Evolutionary conservation across 2,113 vertebrate genomes (phyloP).

Genomic region (Motacilla alba): DNA sequence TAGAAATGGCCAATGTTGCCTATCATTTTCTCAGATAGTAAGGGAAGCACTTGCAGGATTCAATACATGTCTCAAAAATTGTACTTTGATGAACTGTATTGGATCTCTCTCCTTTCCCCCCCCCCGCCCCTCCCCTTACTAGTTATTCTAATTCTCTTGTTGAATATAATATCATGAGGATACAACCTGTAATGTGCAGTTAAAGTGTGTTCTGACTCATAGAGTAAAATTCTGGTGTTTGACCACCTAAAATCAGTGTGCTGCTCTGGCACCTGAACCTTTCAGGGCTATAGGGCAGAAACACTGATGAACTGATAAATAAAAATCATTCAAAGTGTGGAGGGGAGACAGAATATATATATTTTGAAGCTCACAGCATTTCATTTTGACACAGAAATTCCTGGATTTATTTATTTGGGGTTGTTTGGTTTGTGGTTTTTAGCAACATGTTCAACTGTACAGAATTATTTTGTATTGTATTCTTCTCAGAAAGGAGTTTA

Average conservation of each 20-base stretch:
- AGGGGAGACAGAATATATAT: not conserved
- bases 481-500: not conserved
- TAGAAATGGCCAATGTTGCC: not conserved
- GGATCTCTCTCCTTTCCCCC: accelerated
- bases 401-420: not conserved
- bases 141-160: not conserved
- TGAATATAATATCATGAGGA: not conserved
- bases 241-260: not conserved
- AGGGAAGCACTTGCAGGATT: not conserved
- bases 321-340: not conserved
- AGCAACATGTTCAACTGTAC: not conserved
- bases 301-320: not conserved
- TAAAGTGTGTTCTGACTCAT: not conserved
- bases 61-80: not conserved
- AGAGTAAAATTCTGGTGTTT: not conserved
- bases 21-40: not conserved
- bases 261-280: not conserved
- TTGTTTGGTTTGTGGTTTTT: not conserved
- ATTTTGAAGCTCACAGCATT: not conserved
- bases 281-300: not conserved
- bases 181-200: not conserved
- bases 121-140: no score
- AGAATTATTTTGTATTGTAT: not conserved
- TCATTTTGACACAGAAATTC: not conserved
- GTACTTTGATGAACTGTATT: not conserved